Percentiles rank a stretch among this genome's conserved stretches.
phyloP scores from a whole-genome alignment of 2,113 vertebrate genomes.

The Syrmaticus mikado region DNA sequence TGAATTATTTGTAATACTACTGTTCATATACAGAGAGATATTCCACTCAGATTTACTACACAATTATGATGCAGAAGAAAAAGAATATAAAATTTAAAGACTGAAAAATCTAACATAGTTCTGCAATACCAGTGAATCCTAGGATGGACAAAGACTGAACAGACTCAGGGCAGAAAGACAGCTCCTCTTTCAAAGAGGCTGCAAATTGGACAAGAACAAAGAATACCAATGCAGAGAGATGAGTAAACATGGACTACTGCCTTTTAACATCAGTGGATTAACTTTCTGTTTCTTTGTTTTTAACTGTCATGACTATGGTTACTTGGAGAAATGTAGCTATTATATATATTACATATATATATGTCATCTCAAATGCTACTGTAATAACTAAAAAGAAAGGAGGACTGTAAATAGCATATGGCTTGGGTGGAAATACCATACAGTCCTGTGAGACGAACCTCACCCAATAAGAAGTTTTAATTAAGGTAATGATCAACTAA shows the following conservation, averaged over 20 bases:
- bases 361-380: neutral
- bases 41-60: neutral
- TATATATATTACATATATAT: neutral
- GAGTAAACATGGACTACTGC: neutral
- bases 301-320: neutral
- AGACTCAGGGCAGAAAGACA: neutral
- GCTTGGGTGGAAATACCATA: neutral
- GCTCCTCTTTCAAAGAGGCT: neutral
- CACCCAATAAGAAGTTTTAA: neutral
- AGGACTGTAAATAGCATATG: neutral
- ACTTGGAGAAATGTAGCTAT: neutral
- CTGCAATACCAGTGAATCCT: neutral
- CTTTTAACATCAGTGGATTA: neutral
- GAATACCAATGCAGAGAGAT: neutral
- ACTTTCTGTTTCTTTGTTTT: neutral
- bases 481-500: neutral
- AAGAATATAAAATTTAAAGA: neutral
- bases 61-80: neutral
- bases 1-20: neutral
- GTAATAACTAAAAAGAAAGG: neutral
- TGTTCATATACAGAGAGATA: neutral
- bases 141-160: neutral
- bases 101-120: neutral
- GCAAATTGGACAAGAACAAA: neutral
- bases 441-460: neutral